Evolutionary conservation across 1,140 invertebrate species (phyloP).

Genomic region (Drosophila fuyamai): DNA sequence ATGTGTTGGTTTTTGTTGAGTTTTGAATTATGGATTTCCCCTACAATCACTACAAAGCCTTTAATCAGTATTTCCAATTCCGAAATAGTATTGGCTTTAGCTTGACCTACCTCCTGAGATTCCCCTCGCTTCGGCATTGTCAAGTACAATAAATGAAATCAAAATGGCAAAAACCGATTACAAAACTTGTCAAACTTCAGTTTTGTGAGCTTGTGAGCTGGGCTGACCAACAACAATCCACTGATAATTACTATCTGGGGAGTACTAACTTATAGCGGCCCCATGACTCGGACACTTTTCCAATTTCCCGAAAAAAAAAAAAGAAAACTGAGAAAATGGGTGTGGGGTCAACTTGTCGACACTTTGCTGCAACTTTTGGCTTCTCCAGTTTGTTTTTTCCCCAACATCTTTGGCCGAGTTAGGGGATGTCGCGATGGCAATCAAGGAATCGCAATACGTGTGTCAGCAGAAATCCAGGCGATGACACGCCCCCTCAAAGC

Average conservation of each 20-base stretch:
- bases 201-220: slow-evolving; percentile 19
- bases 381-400: slow-evolving; percentile 24
- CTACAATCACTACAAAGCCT: not conserved
- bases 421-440: slow-evolving; percentile 31
- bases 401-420: not conserved
- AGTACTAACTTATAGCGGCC: slow-evolving; percentile 72
- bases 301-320: slow-evolving; percentile 26
- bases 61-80: not conserved
- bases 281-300: slow-evolving; percentile 44
- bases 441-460: slow-evolving; percentile 58
- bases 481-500: not conserved
- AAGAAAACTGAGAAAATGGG: slow-evolving; percentile 4
- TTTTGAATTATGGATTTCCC: no score
- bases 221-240: slow-evolving; percentile 70
- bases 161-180: slow-evolving; percentile 75
- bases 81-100: not conserved
- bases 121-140: slow-evolving; percentile 5
- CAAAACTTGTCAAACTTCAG: slow-evolving; percentile 75
- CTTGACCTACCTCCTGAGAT: no score
- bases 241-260: slow-evolving; percentile 82
- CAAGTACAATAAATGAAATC: slow-evolving; percentile 71
- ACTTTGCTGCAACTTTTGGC: slow-evolving; percentile 55
- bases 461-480: slow-evolving; percentile 59
- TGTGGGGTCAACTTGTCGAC: slow-evolving; percentile 49
- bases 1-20: no score